Evolutionary conservation across 1,140 invertebrate species (phyloP), one percentile per base, ranked within the genome.

Genomic region (Bradysia coprophila): DNA sequence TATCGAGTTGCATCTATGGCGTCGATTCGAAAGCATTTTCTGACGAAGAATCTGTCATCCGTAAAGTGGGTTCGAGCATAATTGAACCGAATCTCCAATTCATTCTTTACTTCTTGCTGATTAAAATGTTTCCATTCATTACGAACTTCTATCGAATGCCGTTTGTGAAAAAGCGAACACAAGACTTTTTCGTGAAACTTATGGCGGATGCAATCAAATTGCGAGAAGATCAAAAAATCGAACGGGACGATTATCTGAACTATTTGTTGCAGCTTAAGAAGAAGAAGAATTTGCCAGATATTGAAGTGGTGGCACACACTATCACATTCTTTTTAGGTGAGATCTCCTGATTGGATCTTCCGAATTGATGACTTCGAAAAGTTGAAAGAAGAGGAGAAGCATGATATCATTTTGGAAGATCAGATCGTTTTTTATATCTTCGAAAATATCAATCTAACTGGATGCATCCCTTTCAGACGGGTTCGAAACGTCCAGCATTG

Each of bases 1-100:
- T 69, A 2, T 64, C 66, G 0, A 63, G 57, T 42, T 62, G 61
- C 8, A 66, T 62, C 0, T 55, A 71, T 42, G 67, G 65, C 0
- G 44, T 70, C 2, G 51, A 61, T 4, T 62, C 58, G 0, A 50
- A 56, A 32, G 55, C 53, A 10, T 53, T 66, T 55, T 42, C 23
- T 16, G 16, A 16, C 44, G 6, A 47, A 51, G 0, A 53, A 47
- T 0, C 49, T 46, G 5, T 46, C 51, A 4, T 60, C 51, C 1
- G 50, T 52, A 18, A 45, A 52, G 45, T 46, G 8, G 37, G 42
- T 33, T 33, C 49, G 38, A n/a, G 45, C 33, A 16, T 54, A 40
- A 40, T 53, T 55, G 1, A 54, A 55, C 3, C 33, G 34, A 2
- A 48, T 52, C n/a, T 21, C 38, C 6, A 49, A 43, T 40, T 52